Base-by-base conservation (phyloP, 2,888 invertebrate species). In the Hypomecis punctinalis region DNA sequence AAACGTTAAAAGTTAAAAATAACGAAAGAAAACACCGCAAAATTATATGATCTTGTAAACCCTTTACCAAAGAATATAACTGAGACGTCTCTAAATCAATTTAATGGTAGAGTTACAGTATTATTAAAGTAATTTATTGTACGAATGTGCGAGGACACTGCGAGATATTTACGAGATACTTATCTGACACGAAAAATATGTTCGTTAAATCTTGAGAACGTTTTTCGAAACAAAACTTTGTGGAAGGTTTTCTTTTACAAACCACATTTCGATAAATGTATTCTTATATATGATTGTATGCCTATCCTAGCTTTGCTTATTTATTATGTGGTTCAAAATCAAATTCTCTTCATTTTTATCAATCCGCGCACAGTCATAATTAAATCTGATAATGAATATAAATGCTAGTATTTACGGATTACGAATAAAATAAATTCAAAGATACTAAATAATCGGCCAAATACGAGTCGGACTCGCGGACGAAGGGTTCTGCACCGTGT, bases 71-170 rank as follows among this genome's bases (percentile, higher is more conserved):
- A 49, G 59, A 69, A 68, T 71, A 67, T 67, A 69, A 69, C 72
- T 71, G 67, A 72, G 69, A 64, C 60, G 37, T 35, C 23, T 45
- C 52, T 71, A 71, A 68, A 73, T 73, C 72, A 73, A 59, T 51
- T 68, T 68, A 71, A 73, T 73, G 65, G 70, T 23, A 53, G 46
- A 67, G 72, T 70, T 67, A 72, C 72, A 68, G 69, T 66, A 73
- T 73, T 73, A 73, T 73, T 73, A 73, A 62, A 68, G 69, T 63
- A 71, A 73, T 73, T 71, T 73, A 73, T 73, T 63, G 68, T 69
- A 73, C 63, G 65, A 69, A 73, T 73, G 72, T 69, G 67, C 69
- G 72, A 71, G 69, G 72, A 73, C 72, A 73, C 70, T 67, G 56
- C 49, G 10, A 66, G 67, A 73, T 73, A 71, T 73, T 73, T 73